Evolutionary conservation across 2,888 invertebrate genomes (phyloP), one percentile per base, ranked within the genome.

Genomic region (Nomada ferruginata): DNA sequence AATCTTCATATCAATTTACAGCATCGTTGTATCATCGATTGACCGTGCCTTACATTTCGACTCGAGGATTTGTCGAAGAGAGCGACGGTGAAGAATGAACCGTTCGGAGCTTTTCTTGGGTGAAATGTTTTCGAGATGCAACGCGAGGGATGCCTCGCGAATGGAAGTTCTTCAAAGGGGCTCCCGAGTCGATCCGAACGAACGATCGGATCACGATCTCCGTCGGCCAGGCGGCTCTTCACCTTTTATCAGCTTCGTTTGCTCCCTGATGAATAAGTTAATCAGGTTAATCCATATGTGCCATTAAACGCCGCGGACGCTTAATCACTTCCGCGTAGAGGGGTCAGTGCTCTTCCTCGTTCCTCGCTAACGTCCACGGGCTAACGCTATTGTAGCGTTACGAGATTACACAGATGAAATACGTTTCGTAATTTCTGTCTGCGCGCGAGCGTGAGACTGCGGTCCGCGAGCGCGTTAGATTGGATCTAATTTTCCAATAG

Each of bases 401-500:
- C 74, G 63, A 71, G 76, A 79, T 85, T 83, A 76, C 73, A 71
- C 77, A 60, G 79, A 75, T 73, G 74, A 80, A 79, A 77, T 83
- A 76, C 72, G 81, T 87, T 87, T 87, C 87, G 83, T 86, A 79
- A 87, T 86, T 87, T 87, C 85, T 86, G 85, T 81, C 85, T 80
- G 82, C 68, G 78, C 57, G 74, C 79, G 82, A 88, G 88, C 88
- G 88, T 88, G 88, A 86, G 88, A 88, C 82, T 79, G 80, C 68
- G 71, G 63, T 71, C 69, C 61, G 76, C 47, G 29, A 36, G n/a
- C 66, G 57, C 81, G 79, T 87, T 88, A 88, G 84, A 88, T 88
- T 87, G 88, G 84, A 84, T 88, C 88, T 88, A 87, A 88, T 88
- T 88, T 88, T 87, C 79, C 86, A 86, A 87, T 88, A 79, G 78